Percentiles rank a stretch among this genome's conserved stretches.
phyloP scores from a whole-genome alignment of 2,113 vertebrate species.

The Typhlomys cinereus region DNA sequence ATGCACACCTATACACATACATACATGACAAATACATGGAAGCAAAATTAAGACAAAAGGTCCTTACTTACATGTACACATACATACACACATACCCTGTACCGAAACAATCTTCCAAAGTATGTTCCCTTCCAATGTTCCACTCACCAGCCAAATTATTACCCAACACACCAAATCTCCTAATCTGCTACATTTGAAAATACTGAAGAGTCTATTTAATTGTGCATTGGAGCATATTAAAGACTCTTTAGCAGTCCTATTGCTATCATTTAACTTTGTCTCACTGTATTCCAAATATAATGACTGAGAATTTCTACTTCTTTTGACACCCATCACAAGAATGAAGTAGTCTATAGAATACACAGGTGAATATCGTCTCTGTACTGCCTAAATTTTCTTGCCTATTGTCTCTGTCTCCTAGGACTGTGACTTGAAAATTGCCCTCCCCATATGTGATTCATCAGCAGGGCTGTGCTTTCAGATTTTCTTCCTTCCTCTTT shows the following conservation, averaged over 20 bases:
- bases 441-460: neutral
- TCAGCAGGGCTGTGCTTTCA: slow-evolving; percentile 1
- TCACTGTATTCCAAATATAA: slow-evolving; percentile 8
- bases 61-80: neutral
- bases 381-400: neutral
- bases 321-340: neutral
- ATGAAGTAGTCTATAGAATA: neutral
- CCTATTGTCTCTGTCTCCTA: neutral
- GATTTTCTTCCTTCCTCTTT: neutral
- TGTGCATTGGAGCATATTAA: neutral
- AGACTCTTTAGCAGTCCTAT: slow-evolving; percentile 28
- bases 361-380: neutral
- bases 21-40: too few relatives aligned
- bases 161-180: neutral
- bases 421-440: neutral
- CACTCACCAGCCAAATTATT: neutral
- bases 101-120: slow-evolving; percentile 44
- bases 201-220: neutral
- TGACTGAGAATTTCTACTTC: neutral
- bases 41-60: too few relatives aligned
- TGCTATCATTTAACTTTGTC: slow-evolving; percentile 1
- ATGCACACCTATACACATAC: neutral
- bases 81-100: neutral
- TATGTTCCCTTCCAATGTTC: neutral
- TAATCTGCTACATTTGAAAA: slow-evolving; percentile 31